Percentiles rank a stretch among this genome's conserved stretches.
Evolutionary conservation across 2,888 invertebrate species (phyloP).

Genomic region (Rhagonycha fulva): DNA sequence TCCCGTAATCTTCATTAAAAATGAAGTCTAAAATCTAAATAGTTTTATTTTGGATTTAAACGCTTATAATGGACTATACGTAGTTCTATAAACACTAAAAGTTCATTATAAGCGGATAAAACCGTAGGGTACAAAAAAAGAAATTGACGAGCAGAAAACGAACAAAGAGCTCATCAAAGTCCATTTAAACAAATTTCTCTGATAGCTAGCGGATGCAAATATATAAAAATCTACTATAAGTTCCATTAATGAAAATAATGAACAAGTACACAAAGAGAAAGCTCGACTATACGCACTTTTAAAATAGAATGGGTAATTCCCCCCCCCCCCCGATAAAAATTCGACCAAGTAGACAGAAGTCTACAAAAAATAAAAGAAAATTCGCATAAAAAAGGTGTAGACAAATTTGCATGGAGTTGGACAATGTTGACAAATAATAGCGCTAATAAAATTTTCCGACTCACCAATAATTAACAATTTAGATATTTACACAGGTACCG

Average conservation of each 20-base stretch:
- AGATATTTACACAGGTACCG: not conserved
- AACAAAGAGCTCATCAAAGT: not conserved
- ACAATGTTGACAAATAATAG: not conserved
- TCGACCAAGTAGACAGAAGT: too few species aligned
- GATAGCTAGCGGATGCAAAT: not conserved
- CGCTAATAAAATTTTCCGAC: not conserved
- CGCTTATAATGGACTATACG: too few species aligned
- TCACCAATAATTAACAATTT: not conserved
- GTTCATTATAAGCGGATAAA: too few species aligned
- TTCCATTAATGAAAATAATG: not conserved
- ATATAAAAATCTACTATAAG: too few species aligned
- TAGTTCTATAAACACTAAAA: too few species aligned
- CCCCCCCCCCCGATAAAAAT: not conserved
- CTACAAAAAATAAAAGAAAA: too few species aligned
- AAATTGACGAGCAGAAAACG: not conserved
- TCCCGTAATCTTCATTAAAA: too few species aligned
- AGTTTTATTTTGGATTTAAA: too few species aligned
- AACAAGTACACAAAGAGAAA: not conserved
- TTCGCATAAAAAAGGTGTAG: too few species aligned
- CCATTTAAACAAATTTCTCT: not conserved
- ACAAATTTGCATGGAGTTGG: not conserved
- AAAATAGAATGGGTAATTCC: not conserved
- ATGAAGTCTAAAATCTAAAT: too few species aligned
- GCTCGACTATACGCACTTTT: too few species aligned
- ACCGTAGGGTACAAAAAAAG: too few species aligned